A percentile compares a stretch with the other conserved stretches of the same genome.
phyloP scores from a whole-genome alignment of 2,888 invertebrate species.

The Piscicola geometra region DNA sequence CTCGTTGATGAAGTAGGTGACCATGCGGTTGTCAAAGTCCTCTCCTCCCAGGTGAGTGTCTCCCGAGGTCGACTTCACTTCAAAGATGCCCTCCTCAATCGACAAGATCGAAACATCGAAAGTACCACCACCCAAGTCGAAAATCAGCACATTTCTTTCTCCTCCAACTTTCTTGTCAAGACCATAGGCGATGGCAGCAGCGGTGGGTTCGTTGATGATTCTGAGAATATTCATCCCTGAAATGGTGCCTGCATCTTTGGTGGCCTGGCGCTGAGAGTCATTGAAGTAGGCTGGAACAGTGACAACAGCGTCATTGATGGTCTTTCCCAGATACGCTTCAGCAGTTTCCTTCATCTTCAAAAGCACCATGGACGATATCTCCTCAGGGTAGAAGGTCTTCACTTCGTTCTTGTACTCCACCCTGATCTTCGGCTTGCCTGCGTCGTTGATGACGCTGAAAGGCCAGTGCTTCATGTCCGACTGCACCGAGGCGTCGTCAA shows the following conservation, averaged over 20 bases:
- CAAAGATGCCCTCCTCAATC: constrained; percentile 88
- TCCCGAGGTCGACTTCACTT: constrained; percentile 89
- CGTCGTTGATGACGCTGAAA: constrained; percentile 60
- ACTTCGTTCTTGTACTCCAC: constrained; percentile 75
- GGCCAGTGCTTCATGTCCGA: constrained; percentile 79
- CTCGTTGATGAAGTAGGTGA: constrained; percentile 52
- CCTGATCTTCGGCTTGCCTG: constrained; percentile 50
- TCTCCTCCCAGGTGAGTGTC: constrained; percentile 90
- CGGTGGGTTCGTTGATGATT: constrained; percentile 74
- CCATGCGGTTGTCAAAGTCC: constrained; percentile 62
- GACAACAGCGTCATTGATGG: constrained; percentile 51
- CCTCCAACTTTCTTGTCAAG: constrained; percentile 59
- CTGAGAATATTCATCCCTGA: constrained; percentile 80
- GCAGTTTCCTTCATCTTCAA: constrained; percentile 76
- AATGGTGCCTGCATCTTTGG: constrained; percentile 80
- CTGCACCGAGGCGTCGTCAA: constrained; percentile 72
- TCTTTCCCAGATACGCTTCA: constrained; percentile 61
- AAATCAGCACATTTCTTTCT: constrained; percentile 62
- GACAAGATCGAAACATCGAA: constrained; percentile 92
- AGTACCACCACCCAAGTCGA: constrained; percentile 76
- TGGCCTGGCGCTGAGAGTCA: constrained; percentile 58
- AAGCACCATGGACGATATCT: constrained; percentile 85
- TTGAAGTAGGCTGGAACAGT: constrained; percentile 57
- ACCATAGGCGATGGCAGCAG: constrained; percentile 60
- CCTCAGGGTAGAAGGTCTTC: constrained; percentile 84